These are phyloP conservation scores for Colossoma macropomum DNA, from an alignment of 2,113 vertebrate genomes.

Conservation along the genomic window DNA sequence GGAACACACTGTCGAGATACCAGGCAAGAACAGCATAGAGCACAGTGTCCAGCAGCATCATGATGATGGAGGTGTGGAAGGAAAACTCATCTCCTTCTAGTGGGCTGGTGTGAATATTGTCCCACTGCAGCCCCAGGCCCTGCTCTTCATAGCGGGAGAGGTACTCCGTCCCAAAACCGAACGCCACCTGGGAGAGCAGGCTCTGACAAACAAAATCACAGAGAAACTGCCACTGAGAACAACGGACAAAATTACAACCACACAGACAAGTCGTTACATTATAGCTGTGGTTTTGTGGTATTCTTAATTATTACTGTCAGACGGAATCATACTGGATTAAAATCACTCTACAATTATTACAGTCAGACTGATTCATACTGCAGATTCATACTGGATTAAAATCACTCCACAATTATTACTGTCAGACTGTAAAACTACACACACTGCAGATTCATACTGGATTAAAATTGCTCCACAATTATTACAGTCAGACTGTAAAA, in stretches of 20 bases:
- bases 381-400: too few species aligned
- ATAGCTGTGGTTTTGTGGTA: too few species aligned
- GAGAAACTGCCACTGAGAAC: neutral
- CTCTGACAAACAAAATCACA: conserved; percentile 75
- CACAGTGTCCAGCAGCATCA: conserved; percentile 90
- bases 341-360: too few species aligned
- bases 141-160: conserved; percentile 96
- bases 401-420: too few species aligned
- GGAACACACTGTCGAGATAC: conserved; percentile 95
- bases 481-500: too few species aligned
- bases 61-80: conserved; percentile 88
- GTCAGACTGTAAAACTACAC: too few species aligned
- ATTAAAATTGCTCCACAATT: too few species aligned
- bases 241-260: neutral
- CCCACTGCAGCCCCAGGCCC: conserved; percentile 94
- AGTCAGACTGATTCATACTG: too few species aligned
- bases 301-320: too few species aligned
- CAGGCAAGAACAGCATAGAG: conserved; percentile 89
- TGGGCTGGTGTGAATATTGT: conserved; percentile 88
- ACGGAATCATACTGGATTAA: too few species aligned
- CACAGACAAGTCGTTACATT: neutral
- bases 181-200: conserved; percentile 91
- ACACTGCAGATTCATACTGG: too few species aligned
- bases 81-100: conserved; percentile 90
- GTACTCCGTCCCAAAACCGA: conserved; percentile 95